phyloP scores from a whole-genome alignment of 2,888 invertebrate species.

The Omphaloscelis lunosa region DNA sequence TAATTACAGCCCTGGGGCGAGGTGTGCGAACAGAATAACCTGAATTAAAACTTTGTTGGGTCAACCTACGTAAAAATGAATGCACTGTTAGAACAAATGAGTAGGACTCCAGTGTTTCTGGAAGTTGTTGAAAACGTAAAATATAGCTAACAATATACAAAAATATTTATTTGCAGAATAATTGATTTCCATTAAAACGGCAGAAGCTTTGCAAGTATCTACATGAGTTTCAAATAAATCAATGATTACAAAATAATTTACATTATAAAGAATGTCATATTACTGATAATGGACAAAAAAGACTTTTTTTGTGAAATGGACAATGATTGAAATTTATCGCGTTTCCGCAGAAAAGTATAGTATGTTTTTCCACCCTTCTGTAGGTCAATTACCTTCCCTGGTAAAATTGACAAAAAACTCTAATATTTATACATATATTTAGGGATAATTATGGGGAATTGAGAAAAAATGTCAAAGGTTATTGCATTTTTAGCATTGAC shows the following conservation, averaged over 20 bases:
- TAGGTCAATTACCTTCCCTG: no score
- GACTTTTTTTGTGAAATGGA: background rate
- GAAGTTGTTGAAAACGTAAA: background rate
- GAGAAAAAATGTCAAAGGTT: no score
- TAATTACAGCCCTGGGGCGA: constrained; percentile 71
- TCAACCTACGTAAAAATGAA: constrained; percentile 38
- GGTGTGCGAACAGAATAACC: constrained; percentile 58
- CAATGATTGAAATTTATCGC: background rate
- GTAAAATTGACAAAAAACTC: background rate
- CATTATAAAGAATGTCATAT: background rate
- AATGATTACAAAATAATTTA: background rate
- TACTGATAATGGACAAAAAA: background rate
- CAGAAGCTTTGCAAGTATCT: background rate
- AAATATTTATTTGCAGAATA: background rate
- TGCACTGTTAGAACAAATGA: constrained; percentile 34
- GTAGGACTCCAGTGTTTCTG: background rate
- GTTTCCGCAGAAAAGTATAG: background rate
- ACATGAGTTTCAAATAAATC: constrained; percentile 1
- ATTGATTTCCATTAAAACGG: background rate
- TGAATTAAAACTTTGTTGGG: constrained; percentile 64
- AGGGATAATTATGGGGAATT: background rate
- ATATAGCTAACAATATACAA: background rate
- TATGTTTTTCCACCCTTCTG: background rate
- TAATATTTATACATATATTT: background rate
- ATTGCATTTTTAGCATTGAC: no score